Evolutionary conservation across 2,113 vertebrate species (phyloP).

Genomic region (Speoplatyrhinus poulsoni): DNA sequence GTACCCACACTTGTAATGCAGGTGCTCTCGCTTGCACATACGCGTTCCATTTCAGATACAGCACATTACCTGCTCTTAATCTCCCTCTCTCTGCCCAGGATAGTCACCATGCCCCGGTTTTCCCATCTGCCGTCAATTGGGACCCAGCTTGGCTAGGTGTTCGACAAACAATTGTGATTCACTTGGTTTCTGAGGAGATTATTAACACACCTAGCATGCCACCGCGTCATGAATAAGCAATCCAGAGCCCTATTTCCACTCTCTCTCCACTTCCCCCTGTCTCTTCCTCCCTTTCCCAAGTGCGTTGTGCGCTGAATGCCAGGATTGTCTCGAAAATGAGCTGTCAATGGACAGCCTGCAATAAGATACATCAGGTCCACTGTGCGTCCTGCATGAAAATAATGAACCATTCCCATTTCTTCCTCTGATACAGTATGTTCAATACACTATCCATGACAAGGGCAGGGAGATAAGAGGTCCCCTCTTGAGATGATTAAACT

Average conservation of each 20-base stretch:
- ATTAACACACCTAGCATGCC: conserved; percentile 78
- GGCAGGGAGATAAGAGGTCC: conserved; percentile 70
- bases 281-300: conserved; percentile 42
- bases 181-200: conserved; percentile 74
- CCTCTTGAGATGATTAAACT: conserved; percentile 75
- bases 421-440: conserved; percentile 67
- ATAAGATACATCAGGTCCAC: conserved; percentile 77
- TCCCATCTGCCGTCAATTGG: conserved; percentile 65
- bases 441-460: conserved; percentile 75
- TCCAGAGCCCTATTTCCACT: conserved; percentile 67
- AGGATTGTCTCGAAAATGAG: conserved; percentile 80
- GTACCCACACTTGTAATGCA: conserved; percentile 60
- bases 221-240: conserved; percentile 79
- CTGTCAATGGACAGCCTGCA: conserved; percentile 73
- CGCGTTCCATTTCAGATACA: conserved; percentile 63
- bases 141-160: conserved; percentile 65
- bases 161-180: conserved; percentile 78
- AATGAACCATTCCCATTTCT: conserved; percentile 75
- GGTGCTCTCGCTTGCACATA: conserved; percentile 60
- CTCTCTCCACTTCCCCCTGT: conserved; percentile 21
- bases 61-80: conserved; percentile 75
- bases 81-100: conserved; percentile 66
- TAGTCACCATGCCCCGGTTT: conserved; percentile 68
- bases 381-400: conserved; percentile 70
- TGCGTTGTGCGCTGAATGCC: conserved; percentile 67